These are phyloP conservation scores for Perca schrenkii DNA, from an alignment of 2,113 vertebrate genomes.

Conservation along the genomic window DNA sequence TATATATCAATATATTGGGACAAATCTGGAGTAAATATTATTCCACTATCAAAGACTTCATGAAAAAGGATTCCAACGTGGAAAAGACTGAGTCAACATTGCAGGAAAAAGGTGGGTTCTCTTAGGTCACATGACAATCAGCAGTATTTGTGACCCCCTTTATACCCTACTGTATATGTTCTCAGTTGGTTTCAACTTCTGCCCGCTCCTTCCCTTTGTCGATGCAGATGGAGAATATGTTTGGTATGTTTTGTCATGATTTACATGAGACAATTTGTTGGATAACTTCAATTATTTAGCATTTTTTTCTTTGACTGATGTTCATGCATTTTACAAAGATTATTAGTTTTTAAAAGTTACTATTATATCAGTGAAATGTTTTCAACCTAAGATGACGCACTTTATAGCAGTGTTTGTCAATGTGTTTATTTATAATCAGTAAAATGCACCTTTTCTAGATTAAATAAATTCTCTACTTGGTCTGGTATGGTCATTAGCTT, in stretches of 20 bases:
- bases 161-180: neutral
- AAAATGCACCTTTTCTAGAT: neutral
- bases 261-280: neutral
- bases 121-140: neutral
- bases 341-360: neutral
- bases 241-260: neutral
- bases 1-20: neutral
- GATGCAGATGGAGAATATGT: neutral
- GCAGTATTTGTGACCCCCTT: neutral
- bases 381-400: neutral
- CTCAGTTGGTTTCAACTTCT: neutral
- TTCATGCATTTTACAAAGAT: neutral
- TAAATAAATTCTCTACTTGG: neutral
- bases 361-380: neutral
- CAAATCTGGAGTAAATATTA: neutral
- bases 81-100: neutral
- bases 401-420: neutral
- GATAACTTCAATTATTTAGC: neutral
- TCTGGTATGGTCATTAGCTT: neutral
- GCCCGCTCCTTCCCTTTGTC: neutral
- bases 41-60: neutral
- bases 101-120: neutral
- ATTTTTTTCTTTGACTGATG: neutral
- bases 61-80: neutral
- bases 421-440: neutral